Base-by-base conservation (phyloP, 2,113 vertebrate species). In the Dicrurus megarhynchus region DNA sequence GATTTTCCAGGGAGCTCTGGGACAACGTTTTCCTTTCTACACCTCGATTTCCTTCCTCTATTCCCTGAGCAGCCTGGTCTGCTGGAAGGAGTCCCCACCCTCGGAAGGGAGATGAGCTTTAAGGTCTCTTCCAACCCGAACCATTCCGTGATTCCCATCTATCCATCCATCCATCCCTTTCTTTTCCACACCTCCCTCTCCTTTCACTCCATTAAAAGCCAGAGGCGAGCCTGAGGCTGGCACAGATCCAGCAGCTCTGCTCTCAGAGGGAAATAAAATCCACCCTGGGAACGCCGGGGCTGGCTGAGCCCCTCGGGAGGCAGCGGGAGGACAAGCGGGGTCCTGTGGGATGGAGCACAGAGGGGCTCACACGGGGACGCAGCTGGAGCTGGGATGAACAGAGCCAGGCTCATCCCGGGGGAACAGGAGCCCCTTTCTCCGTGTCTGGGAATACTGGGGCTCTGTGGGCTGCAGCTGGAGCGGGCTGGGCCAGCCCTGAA, bases 391-490 rank as follows among this genome's bases (percentile, higher is more conserved):
- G 6, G 55, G 18, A 1, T 5, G 13, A 78, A 67, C 63, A 94
- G 90, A 89, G 78, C 78, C 5, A 3, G 16, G 37, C 87, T 84
- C 74, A 39, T 28, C 37, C 61, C 3, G 0, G 11, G 52, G 73
- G 68, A 85, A 91, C 92, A 96, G 92, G 27, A 53, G 84, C 27
- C 26, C 23, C 68, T 82, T 91, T 85, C 70, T 81, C 37, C 0
- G 86, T 90, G 84, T 95, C 70, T 80, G 39, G 4, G 3, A 9
- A 92, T 49, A 86, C 81, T 75, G 94, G 37, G 11, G 79, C 49
- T 68, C 95, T 95, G 90, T 84, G 59, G 37, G 8, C 27, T 42
- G 49, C 95, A 96, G 95, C 97, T 97, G 95, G 28, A 37, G n/a
- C 2, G 3, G 33, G 60, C 16, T 0, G 52, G 69, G 49, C 15